phyloP scores from a whole-genome alignment of 2,888 invertebrate species.

The Dicyrtomina minuta region DNA sequence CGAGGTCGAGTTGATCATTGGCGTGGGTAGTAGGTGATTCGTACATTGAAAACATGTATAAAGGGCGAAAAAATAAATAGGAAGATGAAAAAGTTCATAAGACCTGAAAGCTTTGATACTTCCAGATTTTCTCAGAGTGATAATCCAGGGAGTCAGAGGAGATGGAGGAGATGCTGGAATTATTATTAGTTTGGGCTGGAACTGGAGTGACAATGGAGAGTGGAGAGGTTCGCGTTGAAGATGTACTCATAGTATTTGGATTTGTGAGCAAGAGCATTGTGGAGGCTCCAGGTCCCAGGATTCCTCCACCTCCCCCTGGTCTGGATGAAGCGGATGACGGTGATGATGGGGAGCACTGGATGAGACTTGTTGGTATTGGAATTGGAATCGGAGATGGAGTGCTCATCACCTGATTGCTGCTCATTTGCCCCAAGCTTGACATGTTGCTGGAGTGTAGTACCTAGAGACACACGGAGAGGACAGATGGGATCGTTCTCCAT shows the following conservation, averaged over 20 bases:
- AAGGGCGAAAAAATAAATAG: too few relatives aligned
- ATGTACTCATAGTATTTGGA: conserved; percentile 5
- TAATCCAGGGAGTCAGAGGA: conserved; percentile 54
- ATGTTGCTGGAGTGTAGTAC: conserved; percentile 14
- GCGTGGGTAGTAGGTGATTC: too few relatives aligned
- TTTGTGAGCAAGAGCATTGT: too few relatives aligned
- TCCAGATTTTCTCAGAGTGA: conserved; percentile 53
- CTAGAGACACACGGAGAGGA: conserved; percentile 3
- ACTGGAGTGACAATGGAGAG: not conserved
- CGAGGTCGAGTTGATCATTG: too few relatives aligned
- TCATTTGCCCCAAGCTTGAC: conserved; percentile 35
- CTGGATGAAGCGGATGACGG: conserved; percentile 4
- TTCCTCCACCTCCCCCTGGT: not conserved
- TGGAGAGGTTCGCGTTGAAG: not conserved
- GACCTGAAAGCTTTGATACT: conserved; percentile 55
- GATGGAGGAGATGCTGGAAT: conserved; percentile 37
- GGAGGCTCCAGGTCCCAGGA: not conserved
- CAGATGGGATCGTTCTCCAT: not conserved
- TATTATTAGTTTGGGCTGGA: conserved; percentile 2
- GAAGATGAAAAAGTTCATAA: conserved; percentile 16
- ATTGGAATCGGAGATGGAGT: too few relatives aligned
- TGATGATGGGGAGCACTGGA: not conserved
- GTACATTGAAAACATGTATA: too few relatives aligned
- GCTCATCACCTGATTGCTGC: conserved; percentile 32
- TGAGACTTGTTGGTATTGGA: too few relatives aligned